Base-by-base conservation (phyloP, 1,140 invertebrate genomes). In the Diabrotica undecimpunctata region DNA sequence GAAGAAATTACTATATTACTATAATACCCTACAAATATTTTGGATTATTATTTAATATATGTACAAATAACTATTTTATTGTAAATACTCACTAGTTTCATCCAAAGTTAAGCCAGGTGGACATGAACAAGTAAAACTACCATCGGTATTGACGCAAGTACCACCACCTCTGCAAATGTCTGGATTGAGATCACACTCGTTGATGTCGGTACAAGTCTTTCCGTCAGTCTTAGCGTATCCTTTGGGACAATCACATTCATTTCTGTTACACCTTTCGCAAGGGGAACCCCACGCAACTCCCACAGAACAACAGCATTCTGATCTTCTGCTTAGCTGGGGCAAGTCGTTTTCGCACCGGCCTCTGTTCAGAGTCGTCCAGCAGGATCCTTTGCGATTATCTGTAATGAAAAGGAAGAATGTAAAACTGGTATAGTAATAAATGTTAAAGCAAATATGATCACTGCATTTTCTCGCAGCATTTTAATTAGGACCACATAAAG, bases 251-350 rank as follows among this genome's bases (percentile, higher is more conserved):
- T 87, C 86, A 76, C 90, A 92, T 64, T 87, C 79, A 3, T 85
- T 84, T 6, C 81, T 79, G 65, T 89, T 86, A 73, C 91, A 94
- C 37, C 85, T 78, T 76, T 91, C 88, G 78, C 93, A 95, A 0
- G 94, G 94, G 69, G 92, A 94, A 5, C 94, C 94, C 94, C 93
- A 96, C 12, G 92, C 93, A 54, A 91, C 83, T 0, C 94, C 93
- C 12, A 95, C 85, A n/a, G 91, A 91, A 73, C 91, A 93, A 80
- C 94, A 96, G 77, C 93, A 96, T 77, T 95, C 92, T 7, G 89
- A 88, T 72, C 87, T 86, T 46, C 91, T 79, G 54, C 92, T 88
- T 2, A 89, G 75, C 25, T 82, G 78, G 4, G 88, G 87, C 6
- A 94, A 81, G 74, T 91, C 92, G 67, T 90, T 88, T 79, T 96